Conservation (phyloP, 2,888 invertebrate species). For the Drosophila greeni region DNA sequence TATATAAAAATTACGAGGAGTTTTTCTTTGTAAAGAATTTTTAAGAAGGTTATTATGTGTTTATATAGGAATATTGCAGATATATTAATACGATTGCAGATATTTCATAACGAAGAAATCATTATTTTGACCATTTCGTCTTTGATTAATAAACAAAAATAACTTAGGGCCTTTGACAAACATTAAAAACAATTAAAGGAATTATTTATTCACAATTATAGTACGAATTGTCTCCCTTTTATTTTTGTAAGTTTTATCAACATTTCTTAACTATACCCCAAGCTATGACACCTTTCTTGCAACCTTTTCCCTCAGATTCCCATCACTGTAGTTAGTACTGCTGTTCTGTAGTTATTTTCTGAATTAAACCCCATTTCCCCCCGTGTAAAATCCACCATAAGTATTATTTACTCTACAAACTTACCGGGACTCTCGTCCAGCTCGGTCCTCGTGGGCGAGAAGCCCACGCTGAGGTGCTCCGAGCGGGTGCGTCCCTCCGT, state of each 20-base stretch:
- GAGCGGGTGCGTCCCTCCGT: slow-evolving; percentile 78
- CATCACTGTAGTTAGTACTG: no score
- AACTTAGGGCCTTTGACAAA: neutral
- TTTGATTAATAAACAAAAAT: neutral
- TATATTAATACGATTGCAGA: rapidly evolving
- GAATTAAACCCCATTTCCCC: neutral
- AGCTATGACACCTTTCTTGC: neutral
- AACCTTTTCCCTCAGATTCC: neutral
- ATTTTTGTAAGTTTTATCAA: neutral
- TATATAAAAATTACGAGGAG: no score
- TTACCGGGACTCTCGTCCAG: slow-evolving; percentile 79
- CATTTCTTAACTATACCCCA: neutral
- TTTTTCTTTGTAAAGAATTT: no score
- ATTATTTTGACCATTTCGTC: neutral
- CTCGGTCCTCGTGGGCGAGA: slow-evolving; percentile 78
- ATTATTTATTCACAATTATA: neutral
- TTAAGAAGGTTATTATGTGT: neutral
- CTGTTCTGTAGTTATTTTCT: no score
- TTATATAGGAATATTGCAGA: no score
- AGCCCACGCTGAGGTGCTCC: slow-evolving; percentile 78
- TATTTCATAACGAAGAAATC: neutral
- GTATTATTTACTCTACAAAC: slow-evolving; percentile 49
- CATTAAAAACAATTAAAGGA: no score
- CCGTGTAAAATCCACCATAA: slow-evolving; percentile 38
- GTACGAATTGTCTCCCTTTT: no score